phyloP scores from a whole-genome alignment of 2,797 vertebrate genomes.

The Melanotaenia parkinsoni region DNA sequence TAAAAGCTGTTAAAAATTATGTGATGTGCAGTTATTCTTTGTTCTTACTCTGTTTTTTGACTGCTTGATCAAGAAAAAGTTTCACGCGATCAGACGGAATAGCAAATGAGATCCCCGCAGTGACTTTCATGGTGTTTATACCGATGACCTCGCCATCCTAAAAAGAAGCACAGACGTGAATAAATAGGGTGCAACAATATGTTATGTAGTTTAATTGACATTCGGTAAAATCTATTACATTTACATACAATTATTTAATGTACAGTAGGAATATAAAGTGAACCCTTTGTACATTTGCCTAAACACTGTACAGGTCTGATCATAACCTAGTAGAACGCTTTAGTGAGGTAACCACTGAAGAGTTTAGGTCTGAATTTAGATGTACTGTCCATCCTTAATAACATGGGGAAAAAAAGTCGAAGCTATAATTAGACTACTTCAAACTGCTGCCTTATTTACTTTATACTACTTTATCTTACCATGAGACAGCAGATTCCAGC shows the following conservation, averaged over 20 bases:
- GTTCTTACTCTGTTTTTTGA: constrained; percentile 83
- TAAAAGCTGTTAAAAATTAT: too few relatives aligned
- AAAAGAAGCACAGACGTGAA: neutral
- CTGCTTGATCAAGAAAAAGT: constrained; percentile 87
- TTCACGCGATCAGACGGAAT: constrained; percentile 92
- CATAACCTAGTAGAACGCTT: neutral
- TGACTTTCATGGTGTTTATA: constrained; percentile 99
- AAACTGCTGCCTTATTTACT: too few relatives aligned
- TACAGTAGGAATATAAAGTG: neutral
- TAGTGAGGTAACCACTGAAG: too few relatives aligned
- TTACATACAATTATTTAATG: neutral
- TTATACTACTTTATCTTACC: too few relatives aligned
- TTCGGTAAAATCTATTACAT: neutral
- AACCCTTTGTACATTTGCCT: neutral
- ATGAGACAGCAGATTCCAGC: too few relatives aligned
- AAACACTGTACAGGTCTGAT: neutral
- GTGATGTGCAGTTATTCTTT: neutral
- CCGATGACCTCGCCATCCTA: constrained; percentile 98
- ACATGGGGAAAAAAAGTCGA: too few relatives aligned
- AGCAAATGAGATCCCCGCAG: constrained; percentile 96
- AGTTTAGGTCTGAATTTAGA: too few relatives aligned
- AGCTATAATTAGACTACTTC: too few relatives aligned
- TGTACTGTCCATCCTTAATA: too few relatives aligned
- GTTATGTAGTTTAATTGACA: neutral
- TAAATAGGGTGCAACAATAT: neutral